Conservation (phyloP, 2,113 vertebrate genomes). For the Penelope pileata region DNA sequence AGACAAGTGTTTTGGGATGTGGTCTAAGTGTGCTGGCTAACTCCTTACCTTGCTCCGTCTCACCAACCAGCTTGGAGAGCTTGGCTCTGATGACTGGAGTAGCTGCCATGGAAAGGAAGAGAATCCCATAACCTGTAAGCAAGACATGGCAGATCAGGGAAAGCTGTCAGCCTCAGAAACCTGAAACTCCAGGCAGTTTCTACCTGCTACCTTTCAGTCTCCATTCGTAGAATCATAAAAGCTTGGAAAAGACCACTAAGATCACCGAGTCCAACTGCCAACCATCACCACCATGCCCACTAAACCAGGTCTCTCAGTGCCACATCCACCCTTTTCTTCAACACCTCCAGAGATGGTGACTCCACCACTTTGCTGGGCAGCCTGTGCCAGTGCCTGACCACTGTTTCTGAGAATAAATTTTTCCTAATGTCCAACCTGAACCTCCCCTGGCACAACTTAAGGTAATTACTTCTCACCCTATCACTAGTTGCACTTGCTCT, state of each 20-base stretch:
- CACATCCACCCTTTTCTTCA: too few species aligned
- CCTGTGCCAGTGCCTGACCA: too few species aligned
- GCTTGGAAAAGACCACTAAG: neutral
- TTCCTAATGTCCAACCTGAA: too few species aligned
- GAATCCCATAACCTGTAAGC: slow-evolving; percentile 85
- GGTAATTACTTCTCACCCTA: too few species aligned
- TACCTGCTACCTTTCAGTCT: neutral
- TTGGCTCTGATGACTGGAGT: slow-evolving; percentile 92
- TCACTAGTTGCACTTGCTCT: too few species aligned
- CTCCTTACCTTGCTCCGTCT: slow-evolving; percentile 87
- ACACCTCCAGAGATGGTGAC: too few species aligned
- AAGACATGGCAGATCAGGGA: neutral
- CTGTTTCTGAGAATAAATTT: too few species aligned
- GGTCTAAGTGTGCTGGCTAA: neutral
- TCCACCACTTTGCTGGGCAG: too few species aligned
- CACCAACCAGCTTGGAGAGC: slow-evolving; percentile 88
- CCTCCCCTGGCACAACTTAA: too few species aligned
- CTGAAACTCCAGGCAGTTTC: neutral
- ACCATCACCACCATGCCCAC: neutral
- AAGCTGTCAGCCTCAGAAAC: neutral
- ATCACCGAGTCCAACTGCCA: neutral
- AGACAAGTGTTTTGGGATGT: neutral
- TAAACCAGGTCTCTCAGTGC: neutral
- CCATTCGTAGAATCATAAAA: neutral
- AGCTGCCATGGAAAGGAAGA: slow-evolving; percentile 85